A percentile compares a stretch with the other conserved stretches of the same genome.
Evolutionary conservation across 2,113 vertebrate species (phyloP).

Genomic region (human (Homo sapiens)): GRCh38 chr1:194770501-194771000

Average conservation of each 20-base stretch:
- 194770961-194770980: not conserved
- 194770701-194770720: not conserved
- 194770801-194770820: not conserved
- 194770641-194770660: not conserved
- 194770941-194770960: not conserved
- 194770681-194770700: not conserved
- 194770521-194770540: not conserved
- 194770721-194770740: not conserved
- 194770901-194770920: not conserved
- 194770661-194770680: not conserved
- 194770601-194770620: not conserved
- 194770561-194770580: not conserved
- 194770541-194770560: not conserved
- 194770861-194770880: not conserved
- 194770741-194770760: not conserved
- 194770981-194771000: not conserved
- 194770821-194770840: not conserved
- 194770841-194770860: not conserved
- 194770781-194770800: not conserved
- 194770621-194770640: not conserved
- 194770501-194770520: not conserved
- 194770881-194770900: not conserved
- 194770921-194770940: not conserved
- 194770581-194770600: not conserved
- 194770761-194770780: not conserved